These are phyloP conservation scores for Bothrops jararaca DNA, from an alignment of 2,113 vertebrate species.

Conservation along the genomic window DNA sequence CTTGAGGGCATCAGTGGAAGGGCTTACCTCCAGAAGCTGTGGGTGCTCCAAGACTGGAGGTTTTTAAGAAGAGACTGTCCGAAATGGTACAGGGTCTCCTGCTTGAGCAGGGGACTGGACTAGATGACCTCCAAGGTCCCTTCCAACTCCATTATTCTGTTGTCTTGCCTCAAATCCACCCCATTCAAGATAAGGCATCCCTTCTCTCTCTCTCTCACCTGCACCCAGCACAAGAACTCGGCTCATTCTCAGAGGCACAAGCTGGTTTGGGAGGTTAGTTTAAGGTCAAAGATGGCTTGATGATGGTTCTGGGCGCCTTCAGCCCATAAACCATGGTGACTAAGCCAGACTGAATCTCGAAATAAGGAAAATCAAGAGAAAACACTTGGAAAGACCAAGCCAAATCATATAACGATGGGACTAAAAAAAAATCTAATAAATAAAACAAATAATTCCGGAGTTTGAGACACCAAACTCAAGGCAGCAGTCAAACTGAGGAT, in stretches of 20 bases:
- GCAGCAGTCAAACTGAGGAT: neutral
- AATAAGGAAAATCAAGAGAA: neutral
- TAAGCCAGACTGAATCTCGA: neutral
- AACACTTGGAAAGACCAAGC: neutral
- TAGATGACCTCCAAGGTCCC: too few relatives aligned
- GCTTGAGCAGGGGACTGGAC: too few relatives aligned
- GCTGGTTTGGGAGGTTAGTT: neutral
- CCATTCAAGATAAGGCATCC: neutral
- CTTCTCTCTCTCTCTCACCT: neutral
- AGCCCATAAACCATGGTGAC: neutral
- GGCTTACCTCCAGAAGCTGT: neutral
- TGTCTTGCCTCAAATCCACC: neutral
- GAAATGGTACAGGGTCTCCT: too few relatives aligned
- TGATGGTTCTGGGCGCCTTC: too few relatives aligned
- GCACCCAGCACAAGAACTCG: neutral
- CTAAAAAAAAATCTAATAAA: too few relatives aligned
- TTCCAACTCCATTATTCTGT: too few relatives aligned
- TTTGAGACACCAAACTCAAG: neutral
- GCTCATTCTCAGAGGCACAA: neutral
- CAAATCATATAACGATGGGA: too few relatives aligned
- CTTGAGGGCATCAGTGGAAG: neutral
- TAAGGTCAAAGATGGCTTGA: neutral
- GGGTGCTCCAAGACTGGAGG: neutral
- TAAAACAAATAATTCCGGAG: neutral
- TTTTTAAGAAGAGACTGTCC: neutral